phyloP scores from a whole-genome alignment of 2,113 vertebrate genomes.

The Psephotus haematonotus region DNA sequence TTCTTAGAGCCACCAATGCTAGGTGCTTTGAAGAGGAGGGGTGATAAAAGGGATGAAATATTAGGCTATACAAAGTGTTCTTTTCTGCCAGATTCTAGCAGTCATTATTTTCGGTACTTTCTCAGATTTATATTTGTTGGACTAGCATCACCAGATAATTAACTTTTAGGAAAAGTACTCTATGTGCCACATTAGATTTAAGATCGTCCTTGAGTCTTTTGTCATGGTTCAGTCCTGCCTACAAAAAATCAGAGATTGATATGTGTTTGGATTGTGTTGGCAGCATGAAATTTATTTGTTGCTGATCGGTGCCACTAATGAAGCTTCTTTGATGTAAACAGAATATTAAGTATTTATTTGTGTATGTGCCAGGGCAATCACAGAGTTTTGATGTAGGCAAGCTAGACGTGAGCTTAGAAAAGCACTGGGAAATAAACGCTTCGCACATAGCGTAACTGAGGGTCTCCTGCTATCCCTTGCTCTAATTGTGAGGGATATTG shows the following conservation, averaged over 20 bases:
- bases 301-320: neutral
- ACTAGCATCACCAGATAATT: neutral
- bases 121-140: neutral
- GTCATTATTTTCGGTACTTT: neutral
- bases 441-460: neutral
- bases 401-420: neutral
- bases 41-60: neutral
- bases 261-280: neutral
- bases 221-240: neutral
- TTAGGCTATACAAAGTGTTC: neutral
- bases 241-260: neutral
- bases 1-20: neutral
- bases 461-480: neutral
- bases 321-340: constrained; percentile 18
- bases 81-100: neutral
- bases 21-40: neutral
- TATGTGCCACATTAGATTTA: neutral
- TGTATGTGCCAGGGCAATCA: neutral
- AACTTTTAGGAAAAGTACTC: neutral
- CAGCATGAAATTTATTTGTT: constrained; percentile 17
- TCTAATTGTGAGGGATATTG: neutral
- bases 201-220: neutral
- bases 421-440: neutral
- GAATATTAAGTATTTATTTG: constrained; percentile 45
- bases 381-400: neutral